These are phyloP conservation scores for Cetoscarus ocellatus DNA, from an alignment of 2,797 vertebrate species.

Conservation along the genomic window DNA sequence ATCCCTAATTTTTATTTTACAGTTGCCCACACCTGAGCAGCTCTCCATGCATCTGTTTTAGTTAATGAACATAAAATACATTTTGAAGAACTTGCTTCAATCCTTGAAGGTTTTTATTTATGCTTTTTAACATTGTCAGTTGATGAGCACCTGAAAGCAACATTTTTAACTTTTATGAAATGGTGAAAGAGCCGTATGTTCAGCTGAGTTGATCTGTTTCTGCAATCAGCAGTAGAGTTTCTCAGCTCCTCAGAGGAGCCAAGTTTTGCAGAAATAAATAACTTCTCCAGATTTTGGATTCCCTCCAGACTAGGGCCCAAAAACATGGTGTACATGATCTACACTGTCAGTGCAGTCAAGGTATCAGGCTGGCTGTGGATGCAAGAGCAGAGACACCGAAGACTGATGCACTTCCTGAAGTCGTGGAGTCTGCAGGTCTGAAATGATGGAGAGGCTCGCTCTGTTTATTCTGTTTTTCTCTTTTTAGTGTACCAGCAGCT, in stretches of 20 bases:
- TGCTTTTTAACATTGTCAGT: no score
- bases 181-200: not conserved
- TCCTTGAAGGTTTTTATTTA: no score
- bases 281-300: not conserved
- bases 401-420: slow-evolving; percentile 1
- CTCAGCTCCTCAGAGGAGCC: slow-evolving; percentile 3
- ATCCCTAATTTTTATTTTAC: no score
- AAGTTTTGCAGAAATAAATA: slow-evolving; percentile 15
- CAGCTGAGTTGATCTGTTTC: not conserved
- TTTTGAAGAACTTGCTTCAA: no score
- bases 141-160: no score
- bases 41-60: no score
- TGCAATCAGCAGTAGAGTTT: not conserved
- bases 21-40: no score
- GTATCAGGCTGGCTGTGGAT: slow-evolving; percentile 21
- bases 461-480: slow-evolving; percentile 18
- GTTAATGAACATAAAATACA: no score
- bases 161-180: no score
- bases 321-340: slow-evolving; percentile 13
- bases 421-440: not conserved
- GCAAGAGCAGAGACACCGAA: slow-evolving; percentile 6
- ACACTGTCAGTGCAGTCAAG: slow-evolving; percentile 21
- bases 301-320: slow-evolving; percentile 1
- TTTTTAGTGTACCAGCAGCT: not conserved
- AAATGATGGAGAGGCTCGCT: not conserved